Percentiles rank a stretch among this genome's conserved stretches.
Conservation (phyloP, 2,113 vertebrate genomes). For the Narcine bancroftii region DNA sequence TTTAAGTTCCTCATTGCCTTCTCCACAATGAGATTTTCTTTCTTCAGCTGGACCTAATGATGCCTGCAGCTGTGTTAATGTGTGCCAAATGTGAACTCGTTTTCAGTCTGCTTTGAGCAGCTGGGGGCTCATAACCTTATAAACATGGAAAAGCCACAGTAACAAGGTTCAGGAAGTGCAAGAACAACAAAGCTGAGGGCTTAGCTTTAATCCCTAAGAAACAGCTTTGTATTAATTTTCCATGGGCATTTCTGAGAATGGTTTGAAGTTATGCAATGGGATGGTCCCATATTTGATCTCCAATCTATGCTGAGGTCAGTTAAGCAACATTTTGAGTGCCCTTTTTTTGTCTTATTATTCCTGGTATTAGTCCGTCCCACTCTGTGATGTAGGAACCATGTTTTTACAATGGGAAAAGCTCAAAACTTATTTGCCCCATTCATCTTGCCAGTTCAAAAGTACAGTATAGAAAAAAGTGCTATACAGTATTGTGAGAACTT, state of each 20-base stretch:
- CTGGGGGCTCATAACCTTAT: constrained; percentile 49
- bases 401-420: background rate
- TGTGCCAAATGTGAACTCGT: constrained; percentile 57
- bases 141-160: constrained; percentile 44
- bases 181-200: constrained; percentile 48
- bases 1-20: background rate
- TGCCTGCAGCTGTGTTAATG: constrained; percentile 51
- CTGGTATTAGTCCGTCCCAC: background rate
- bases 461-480: background rate
- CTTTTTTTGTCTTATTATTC: background rate
- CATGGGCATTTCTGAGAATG: background rate
- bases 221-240: constrained; percentile 46
- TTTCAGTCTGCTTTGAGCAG: constrained; percentile 55
- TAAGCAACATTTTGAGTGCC: background rate
- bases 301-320: background rate
- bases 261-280: background rate
- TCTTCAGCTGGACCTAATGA: constrained; percentile 50
- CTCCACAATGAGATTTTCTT: constrained; percentile 11
- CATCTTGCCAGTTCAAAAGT: background rate
- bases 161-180: constrained; percentile 48
- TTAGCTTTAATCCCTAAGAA: constrained; percentile 42
- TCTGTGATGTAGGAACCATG: background rate
- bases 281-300: background rate
- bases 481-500: background rate
- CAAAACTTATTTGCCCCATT: background rate